Conservation (phyloP, 2,113 vertebrate species). For the Marmota monax region DNA sequence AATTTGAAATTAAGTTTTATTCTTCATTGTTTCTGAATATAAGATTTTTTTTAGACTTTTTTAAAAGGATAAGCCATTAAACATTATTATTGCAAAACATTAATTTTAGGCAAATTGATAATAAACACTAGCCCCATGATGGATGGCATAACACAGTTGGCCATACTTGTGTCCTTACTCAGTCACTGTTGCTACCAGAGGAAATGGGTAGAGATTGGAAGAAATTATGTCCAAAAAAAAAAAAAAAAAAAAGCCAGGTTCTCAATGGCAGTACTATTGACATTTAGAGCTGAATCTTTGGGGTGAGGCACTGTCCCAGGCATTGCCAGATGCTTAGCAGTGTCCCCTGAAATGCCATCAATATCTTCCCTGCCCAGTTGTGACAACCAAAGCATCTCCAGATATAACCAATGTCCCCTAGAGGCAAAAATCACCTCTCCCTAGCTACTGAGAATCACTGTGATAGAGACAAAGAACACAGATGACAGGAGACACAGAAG, state of each 20-base stretch:
- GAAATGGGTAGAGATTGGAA: fast-evolving
- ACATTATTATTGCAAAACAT: not conserved
- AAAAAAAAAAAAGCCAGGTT: not conserved
- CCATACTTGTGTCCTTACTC: not conserved
- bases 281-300: not conserved
- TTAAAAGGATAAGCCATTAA: not conserved
- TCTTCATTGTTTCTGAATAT: not conserved
- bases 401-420: not conserved
- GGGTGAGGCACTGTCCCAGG: not conserved
- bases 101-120: not conserved
- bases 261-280: not conserved
- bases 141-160: not conserved
- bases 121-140: not conserved
- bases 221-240: no score
- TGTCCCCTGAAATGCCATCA: not conserved
- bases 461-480: not conserved
- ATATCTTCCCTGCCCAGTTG: not conserved
- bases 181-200: not conserved
- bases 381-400: not conserved
- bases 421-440: not conserved
- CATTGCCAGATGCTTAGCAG: not conserved
- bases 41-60: not conserved
- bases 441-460: not conserved
- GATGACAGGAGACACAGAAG: not conserved
- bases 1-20: not conserved